phyloP scores from a whole-genome alignment of 1,140 invertebrate genomes.

The Maconellicoccus hirsutus region DNA sequence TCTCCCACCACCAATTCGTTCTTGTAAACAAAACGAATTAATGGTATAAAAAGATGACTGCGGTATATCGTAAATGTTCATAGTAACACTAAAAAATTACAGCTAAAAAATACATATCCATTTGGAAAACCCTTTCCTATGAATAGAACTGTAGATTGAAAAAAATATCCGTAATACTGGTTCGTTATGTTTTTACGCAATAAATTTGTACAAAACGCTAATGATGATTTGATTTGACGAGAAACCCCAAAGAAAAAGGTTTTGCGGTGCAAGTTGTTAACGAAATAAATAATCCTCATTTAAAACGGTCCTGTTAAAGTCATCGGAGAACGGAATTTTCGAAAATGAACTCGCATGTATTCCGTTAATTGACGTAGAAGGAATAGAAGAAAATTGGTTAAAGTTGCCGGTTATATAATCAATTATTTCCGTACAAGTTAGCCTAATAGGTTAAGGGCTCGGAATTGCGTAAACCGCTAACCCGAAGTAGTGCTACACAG shows the following conservation, averaged over 20 bases:
- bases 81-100: too few relatives aligned
- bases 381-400: slow-evolving; percentile 15
- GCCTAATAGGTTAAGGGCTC: slow-evolving; percentile 13
- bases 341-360: not conserved
- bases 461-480: slow-evolving; percentile 2
- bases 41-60: not conserved
- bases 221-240: too few relatives aligned
- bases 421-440: slow-evolving; percentile 21
- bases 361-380: not conserved
- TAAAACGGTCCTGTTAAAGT: not conserved
- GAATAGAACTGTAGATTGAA: too few relatives aligned
- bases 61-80: too few relatives aligned
- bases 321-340: not conserved
- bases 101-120: too few relatives aligned
- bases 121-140: too few relatives aligned
- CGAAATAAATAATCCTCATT: not conserved
- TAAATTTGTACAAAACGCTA: too few relatives aligned
- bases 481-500: not conserved
- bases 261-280: not conserved
- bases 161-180: too few relatives aligned
- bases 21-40: slow-evolving; percentile 31
- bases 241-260: too few relatives aligned
- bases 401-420: slow-evolving; percentile 17
- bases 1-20: slow-evolving; percentile 38
- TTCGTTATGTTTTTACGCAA: too few relatives aligned